Evolutionary conservation across 2,113 vertebrate genomes (phyloP).

Genomic region (Chiloscyllium plagiosum): DNA sequence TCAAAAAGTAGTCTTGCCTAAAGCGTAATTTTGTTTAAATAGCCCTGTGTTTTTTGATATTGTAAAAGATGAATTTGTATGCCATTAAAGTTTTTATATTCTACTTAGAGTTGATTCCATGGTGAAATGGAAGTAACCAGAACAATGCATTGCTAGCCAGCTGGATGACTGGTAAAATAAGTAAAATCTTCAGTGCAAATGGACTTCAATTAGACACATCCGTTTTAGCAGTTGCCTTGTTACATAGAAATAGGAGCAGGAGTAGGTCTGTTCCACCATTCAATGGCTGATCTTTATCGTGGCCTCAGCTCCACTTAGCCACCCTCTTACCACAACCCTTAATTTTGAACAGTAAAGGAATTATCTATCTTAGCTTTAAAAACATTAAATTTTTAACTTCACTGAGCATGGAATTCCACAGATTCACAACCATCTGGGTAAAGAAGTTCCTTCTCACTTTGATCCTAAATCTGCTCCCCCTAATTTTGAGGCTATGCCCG

Average conservation of each 20-base stretch:
- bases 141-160: not conserved
- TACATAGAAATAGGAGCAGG: not conserved
- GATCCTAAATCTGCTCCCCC: too few relatives aligned
- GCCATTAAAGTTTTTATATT: not conserved
- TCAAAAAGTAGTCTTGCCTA: not conserved
- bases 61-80: not conserved
- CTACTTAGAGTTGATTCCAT: not conserved
- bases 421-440: too few relatives aligned
- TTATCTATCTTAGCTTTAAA: too few relatives aligned
- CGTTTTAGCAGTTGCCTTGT: not conserved
- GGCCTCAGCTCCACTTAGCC: too few relatives aligned
- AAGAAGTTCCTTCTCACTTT: too few relatives aligned
- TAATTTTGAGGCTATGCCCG: too few relatives aligned
- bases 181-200: not conserved
- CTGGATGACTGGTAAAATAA: not conserved
- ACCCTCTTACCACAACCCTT: too few relatives aligned
- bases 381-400: too few relatives aligned
- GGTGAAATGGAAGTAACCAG: not conserved
- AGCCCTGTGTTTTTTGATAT: not conserved
- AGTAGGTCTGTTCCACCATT: too few relatives aligned
- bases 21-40: not conserved
- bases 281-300: too few relatives aligned
- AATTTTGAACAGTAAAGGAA: too few relatives aligned
- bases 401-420: too few relatives aligned
- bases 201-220: not conserved